Base-by-base conservation (phyloP, 2,797 vertebrate genomes). In the Bucorvus abyssinicus region DNA sequence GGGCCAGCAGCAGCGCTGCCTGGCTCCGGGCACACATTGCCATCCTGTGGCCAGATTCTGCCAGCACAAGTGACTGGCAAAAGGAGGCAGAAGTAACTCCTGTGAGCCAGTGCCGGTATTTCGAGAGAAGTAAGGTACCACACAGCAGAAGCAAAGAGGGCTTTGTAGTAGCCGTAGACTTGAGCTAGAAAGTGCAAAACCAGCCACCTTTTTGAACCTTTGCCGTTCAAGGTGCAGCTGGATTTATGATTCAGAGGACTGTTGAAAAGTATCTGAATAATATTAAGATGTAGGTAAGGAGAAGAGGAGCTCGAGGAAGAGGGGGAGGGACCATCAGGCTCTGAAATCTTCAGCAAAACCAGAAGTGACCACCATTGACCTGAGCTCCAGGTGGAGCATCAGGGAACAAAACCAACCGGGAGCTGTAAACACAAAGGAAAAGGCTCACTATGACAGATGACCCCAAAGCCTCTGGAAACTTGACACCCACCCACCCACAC, bases 31-130 rank as follows among this genome's bases (percentile, higher is more conserved):
- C 85, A 57, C 8, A 76, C 63, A 90, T 86, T 94, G 94, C 95
- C 96, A 94, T 90, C 96, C 91, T 80, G 88, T 69, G 94, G 93
- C n/a, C 91, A 59, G 49, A 26, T 36, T 29, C 88, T 77, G 94
- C 32, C 83, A 80, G 76, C 42, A 32, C 92, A 92, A n/a, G 59
- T 0, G 24, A 11, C 76, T 17, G 34, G 3, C 56, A 6, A 24
- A 21, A 29, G 19, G 22, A 30, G 29, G 22, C 20, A 23, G 49
- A 50, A 69, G 6, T 4, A 27, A 8, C 38, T 26, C 14, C 50
- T 14, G 32, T 7, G 30, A 78, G 10, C 7, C 0, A 45, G 29
- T 2, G 29, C 34, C n/a, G 14, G 63, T 50, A 0, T 57, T 59
- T 73, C 50, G 22, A 2, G 76, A 63, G 49, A 47, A 38, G 14